Percentiles rank a stretch among this genome's conserved stretches.
These are phyloP conservation scores for Aptenodytes patagonicus DNA, from an alignment of 2,113 vertebrate genomes.

Conservation along the genomic window DNA sequence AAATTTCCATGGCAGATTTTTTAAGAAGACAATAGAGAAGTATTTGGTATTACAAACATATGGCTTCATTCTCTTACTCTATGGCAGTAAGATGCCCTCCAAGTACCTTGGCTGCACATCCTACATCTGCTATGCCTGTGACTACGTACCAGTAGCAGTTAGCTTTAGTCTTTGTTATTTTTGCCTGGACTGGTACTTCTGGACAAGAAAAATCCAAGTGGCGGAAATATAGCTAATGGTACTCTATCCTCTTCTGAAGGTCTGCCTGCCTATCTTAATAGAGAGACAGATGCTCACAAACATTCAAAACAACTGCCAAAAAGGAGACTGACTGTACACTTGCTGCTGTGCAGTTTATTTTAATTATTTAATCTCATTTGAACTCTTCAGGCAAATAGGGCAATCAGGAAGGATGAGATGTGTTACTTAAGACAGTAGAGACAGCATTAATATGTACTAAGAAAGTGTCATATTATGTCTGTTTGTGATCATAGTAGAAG, in stretches of 20 bases:
- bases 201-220: neutral
- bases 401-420: neutral
- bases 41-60: neutral
- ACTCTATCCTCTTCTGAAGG: neutral
- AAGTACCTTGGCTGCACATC: neutral
- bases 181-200: neutral
- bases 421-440: neutral
- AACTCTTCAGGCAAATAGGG: neutral
- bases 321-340: neutral
- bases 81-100: neutral
- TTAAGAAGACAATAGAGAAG: neutral
- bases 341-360: neutral
- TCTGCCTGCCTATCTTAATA: neutral
- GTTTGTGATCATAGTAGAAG: neutral
- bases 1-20: neutral
- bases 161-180: neutral
- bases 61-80: neutral
- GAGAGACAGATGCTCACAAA: neutral
- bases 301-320: neutral
- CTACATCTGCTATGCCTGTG: neutral
- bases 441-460: neutral
- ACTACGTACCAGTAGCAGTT: neutral
- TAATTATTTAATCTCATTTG: neutral
- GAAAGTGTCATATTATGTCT: neutral
- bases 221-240: neutral